Base-by-base conservation (phyloP, 2,113 vertebrate genomes). In the Trichomycterus rosablanca region DNA sequence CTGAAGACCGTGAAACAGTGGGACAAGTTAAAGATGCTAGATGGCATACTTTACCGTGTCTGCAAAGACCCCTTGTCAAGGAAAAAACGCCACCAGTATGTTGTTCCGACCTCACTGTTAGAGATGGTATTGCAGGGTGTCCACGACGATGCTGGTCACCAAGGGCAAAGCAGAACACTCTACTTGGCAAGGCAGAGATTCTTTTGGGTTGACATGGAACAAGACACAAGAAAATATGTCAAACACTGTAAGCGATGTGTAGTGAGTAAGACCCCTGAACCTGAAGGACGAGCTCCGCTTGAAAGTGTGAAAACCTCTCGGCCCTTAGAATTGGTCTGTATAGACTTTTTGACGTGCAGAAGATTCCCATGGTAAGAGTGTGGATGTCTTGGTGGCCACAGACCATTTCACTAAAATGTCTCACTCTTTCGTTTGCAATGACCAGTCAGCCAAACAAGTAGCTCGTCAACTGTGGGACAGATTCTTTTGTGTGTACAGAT, bases 1-100 rank as follows among this genome's bases (percentile, higher is more conserved):
- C 7, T 67, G 3, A 59, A 3, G 1, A 23, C 20, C 2, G 5
- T 56, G 1, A 69, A 63, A n/a, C 66, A 62, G 9, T 66, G 59
- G 60, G 28, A 23, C 3, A 63, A 70, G 16, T 12, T 70, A 0
- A 53, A 15, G 11, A 44, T 70, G 6, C 23, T 24, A 1, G 55
- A 70, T 16, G 48, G 37, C 0, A 5, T 71, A 3, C 34, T 71
- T 6, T 70, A 48, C 2, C 16, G 28, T 7, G 32, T 61, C 2
- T 9, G 30, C 10, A 32, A n/a, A n/a, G n/a, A n/a, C n/a, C n/a
- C n/a, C n/a, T n/a, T n/a, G n/a, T n/a, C n/a, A n/a, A n/a, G n/a
- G n/a, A n/a, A n/a, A n/a, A n/a, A n/a, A n/a, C n/a, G n/a, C n/a
- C n/a, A 16, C 6, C 58, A 61, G 4, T 61, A 26, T 26, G 48